These are phyloP conservation scores for Phylloscopus trochilus DNA, from an alignment of 2,113 vertebrate genomes.

Conservation along the genomic window DNA sequence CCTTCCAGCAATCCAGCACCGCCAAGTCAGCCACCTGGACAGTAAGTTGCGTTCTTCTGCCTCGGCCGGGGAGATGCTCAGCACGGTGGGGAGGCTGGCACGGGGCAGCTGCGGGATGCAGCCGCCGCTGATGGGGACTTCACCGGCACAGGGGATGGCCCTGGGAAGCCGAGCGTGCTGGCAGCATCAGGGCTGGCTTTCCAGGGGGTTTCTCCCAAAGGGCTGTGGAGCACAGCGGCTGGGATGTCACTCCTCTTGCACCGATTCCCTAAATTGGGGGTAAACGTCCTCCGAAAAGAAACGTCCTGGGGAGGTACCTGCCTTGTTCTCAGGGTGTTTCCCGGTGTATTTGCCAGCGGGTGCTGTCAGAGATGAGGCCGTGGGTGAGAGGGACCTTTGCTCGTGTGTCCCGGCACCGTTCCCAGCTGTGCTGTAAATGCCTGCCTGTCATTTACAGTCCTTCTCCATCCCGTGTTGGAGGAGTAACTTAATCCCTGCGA, in stretches of 20 bases:
- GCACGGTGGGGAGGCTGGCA: not conserved
- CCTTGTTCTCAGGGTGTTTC: not conserved
- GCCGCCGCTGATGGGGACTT: not conserved
- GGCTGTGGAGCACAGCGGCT: not conserved
- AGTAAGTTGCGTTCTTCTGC: constrained; percentile 77
- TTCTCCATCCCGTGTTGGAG: not conserved
- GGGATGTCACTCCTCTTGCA: not conserved
- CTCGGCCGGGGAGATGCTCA: not conserved
- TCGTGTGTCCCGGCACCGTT: rapidly evolving
- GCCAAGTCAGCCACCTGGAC: constrained; percentile 99
- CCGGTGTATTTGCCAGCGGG: not conserved
- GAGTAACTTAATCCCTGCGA: not conserved
- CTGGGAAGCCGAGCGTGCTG: not conserved
- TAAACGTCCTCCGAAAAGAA: not conserved
- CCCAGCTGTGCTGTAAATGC: not conserved
- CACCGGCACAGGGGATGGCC: not conserved
- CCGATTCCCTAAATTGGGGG: not conserved
- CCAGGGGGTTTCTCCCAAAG: not conserved
- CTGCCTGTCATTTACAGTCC: not conserved
- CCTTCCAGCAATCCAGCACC: constrained; percentile 98
- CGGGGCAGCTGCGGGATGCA: not conserved
- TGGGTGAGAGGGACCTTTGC: not conserved
- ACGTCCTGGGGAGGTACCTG: not conserved
- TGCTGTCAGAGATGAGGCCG: not conserved
- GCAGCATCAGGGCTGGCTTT: not conserved